These are phyloP conservation scores for Poecilobothrus nobilitatus DNA, from an alignment of 2,888 invertebrate genomes.

Conservation along the genomic window DNA sequence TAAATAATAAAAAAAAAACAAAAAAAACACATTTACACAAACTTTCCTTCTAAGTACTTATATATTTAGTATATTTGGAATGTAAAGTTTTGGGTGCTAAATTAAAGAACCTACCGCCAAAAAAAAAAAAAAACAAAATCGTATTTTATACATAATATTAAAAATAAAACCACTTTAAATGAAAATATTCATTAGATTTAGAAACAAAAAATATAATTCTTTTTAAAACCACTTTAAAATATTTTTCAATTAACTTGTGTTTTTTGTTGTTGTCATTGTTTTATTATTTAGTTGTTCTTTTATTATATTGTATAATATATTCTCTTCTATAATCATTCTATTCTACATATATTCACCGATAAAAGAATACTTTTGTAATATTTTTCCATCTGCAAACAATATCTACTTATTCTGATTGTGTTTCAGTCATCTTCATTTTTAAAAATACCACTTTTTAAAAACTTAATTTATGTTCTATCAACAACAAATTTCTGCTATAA, in stretches of 20 bases:
- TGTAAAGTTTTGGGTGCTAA: too few species aligned
- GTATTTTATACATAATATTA: not conserved
- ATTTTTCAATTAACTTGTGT: not conserved
- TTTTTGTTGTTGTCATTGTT: too few species aligned
- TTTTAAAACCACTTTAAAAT: not conserved
- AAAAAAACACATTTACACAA: too few species aligned
- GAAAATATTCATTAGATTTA: not conserved
- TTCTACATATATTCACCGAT: too few species aligned
- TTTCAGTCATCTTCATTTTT: not conserved
- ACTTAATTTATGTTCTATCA: conserved; percentile 6
- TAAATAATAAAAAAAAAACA: too few species aligned
- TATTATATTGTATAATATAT: too few species aligned
- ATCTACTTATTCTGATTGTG: not conserved
- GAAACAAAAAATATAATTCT: not conserved
- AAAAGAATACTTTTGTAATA: not conserved
- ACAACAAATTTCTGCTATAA: not conserved
- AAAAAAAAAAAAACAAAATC: not conserved
- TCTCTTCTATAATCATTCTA: too few species aligned
- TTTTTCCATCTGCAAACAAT: not conserved
- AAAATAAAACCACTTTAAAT: conserved; percentile 5
- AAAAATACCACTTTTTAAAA: not conserved
- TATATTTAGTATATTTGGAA: too few species aligned
- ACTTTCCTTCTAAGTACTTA: too few species aligned
- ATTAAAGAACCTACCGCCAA: too few species aligned
- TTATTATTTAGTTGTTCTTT: too few species aligned